phyloP scores from a whole-genome alignment of 2,888 invertebrate species.

The Euspilapteryx auroguttella region DNA sequence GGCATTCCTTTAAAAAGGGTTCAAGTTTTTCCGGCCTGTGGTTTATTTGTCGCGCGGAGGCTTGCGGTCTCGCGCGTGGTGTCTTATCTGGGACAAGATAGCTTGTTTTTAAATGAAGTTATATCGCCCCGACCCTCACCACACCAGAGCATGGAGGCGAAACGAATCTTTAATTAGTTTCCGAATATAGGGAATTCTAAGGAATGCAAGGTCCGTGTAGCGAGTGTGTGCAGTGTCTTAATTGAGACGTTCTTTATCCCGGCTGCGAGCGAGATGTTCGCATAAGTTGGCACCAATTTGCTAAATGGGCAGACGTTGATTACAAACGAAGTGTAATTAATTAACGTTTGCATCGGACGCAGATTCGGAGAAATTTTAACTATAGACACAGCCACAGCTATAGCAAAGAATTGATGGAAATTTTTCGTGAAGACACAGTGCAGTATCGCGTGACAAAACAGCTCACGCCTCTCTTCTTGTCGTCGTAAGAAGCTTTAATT shows the following conservation, averaged over 20 bases:
- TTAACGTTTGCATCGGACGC: too few species aligned
- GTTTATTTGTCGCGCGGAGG: slow-evolving; percentile 19
- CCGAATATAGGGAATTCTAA: slow-evolving; percentile 56
- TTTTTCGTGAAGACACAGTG: too few species aligned
- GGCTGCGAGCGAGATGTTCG: too few species aligned
- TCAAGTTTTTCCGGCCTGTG: slow-evolving; percentile 33
- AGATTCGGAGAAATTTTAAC: too few species aligned
- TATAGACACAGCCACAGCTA: too few species aligned
- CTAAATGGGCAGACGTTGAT: too few species aligned
- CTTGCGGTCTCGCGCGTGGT: slow-evolving; percentile 18
- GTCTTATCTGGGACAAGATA: slow-evolving; percentile 55
- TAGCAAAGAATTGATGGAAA: too few species aligned
- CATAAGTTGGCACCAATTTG: too few species aligned
- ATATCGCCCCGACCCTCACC: slow-evolving; percentile 56
- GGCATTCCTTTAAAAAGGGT: slow-evolving; percentile 54
- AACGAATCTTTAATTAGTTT: slow-evolving; percentile 62
- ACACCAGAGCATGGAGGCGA: slow-evolving; percentile 45
- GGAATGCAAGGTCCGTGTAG: slow-evolving; percentile 49
- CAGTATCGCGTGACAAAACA: too few species aligned
- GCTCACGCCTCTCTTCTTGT: too few species aligned
- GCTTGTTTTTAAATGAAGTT: slow-evolving; percentile 61
- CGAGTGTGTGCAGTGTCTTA: slow-evolving; percentile 41
- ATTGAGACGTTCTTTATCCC: slow-evolving; percentile 56
- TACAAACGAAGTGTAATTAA: too few species aligned
- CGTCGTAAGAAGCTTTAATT: too few species aligned